phyloP scores from a whole-genome alignment of 2,797 vertebrate genomes.

The Channa striata region DNA sequence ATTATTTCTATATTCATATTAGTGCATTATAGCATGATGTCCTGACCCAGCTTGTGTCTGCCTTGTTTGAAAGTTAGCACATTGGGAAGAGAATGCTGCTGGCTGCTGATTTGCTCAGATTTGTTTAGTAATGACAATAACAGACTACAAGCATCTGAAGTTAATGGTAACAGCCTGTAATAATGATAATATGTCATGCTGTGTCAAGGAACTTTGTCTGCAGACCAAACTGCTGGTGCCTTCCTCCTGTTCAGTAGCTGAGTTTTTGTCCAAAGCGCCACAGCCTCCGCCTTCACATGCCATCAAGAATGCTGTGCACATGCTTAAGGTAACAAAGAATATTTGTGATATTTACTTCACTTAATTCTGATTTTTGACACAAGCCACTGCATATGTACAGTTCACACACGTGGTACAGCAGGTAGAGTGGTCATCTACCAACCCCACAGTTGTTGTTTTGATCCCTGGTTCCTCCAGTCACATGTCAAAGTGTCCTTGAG shows the following conservation, averaged over 20 bases:
- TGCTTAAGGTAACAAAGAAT: conserved; percentile 89
- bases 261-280: conserved; percentile 94
- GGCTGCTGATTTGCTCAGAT: background rate
- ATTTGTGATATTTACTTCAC: background rate
- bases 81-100: background rate
- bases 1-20: background rate
- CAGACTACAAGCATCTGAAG: background rate
- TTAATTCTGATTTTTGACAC: background rate
- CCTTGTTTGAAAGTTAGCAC: background rate
- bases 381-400: background rate
- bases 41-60: background rate
- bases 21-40: background rate
- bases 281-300: conserved; percentile 91
- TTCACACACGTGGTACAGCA: no score
- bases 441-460: no score
- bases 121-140: background rate
- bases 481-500: no score
- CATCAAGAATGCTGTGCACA: conserved; percentile 92
- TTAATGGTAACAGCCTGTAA: background rate
- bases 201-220: conserved; percentile 93
- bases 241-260: conserved; percentile 86
- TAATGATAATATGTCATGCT: conserved; percentile 3
- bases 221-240: conserved; percentile 95
- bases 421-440: no score
- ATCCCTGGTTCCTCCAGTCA: no score